Evolutionary conservation across 2,888 invertebrate species (phyloP).

Genomic region (Galeopsomyia nigrocyanea): DNA sequence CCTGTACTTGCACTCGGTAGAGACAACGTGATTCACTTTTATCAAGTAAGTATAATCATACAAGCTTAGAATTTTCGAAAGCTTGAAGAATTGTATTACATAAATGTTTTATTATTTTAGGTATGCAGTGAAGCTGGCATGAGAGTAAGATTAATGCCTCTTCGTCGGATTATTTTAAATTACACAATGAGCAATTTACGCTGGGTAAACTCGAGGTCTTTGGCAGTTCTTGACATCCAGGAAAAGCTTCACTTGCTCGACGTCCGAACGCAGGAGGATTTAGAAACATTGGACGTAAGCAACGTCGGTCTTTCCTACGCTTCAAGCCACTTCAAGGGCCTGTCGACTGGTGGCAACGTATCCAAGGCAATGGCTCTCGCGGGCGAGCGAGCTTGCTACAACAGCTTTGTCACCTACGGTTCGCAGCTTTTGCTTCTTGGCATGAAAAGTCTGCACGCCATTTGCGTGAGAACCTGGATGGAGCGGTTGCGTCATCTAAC

Average conservation of each 20-base stretch:
- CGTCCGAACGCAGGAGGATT: constrained; percentile 88
- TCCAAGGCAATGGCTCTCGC: constrained; percentile 81
- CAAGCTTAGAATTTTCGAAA: neutral
- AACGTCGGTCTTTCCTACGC: constrained; percentile 87
- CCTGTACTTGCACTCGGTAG: constrained; percentile 93
- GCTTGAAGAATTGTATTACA: neutral
- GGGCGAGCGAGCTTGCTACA: constrained; percentile 83
- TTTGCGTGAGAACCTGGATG: constrained; percentile 75
- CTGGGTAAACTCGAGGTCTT: constrained; percentile 86
- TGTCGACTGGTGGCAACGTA: constrained; percentile 96
- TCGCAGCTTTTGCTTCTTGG: constrained; percentile 81
- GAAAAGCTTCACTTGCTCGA: constrained; percentile 92
- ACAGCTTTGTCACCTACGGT: constrained; percentile 78
- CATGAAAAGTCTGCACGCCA: constrained; percentile 72
- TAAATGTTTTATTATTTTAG: constrained; percentile 55
- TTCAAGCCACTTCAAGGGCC: constrained; percentile 89
- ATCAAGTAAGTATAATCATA: constrained; percentile 73
- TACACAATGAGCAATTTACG: constrained; percentile 83
- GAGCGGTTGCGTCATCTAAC: constrained; percentile 77
- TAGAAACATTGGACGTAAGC: constrained; percentile 86
- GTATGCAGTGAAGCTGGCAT: constrained; percentile 71
- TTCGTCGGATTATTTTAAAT: constrained; percentile 79
- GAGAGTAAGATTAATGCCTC: constrained; percentile 74
- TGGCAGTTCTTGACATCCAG: constrained; percentile 87
- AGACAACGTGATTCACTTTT: constrained; percentile 87